These are phyloP conservation scores for Cynaeus angustus DNA, from an alignment of 2,888 invertebrate species.

Conservation along the genomic window DNA sequence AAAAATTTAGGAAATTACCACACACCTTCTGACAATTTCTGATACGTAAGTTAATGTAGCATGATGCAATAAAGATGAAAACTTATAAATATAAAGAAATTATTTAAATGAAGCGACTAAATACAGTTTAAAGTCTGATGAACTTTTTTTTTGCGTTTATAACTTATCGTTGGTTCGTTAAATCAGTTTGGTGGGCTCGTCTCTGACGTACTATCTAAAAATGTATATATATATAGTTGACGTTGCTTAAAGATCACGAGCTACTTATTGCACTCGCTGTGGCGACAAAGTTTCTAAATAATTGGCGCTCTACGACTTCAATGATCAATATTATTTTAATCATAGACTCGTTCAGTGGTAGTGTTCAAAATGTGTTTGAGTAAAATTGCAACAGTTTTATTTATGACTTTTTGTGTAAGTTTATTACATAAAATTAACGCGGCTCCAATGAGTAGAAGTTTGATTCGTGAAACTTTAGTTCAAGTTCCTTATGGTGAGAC, in stretches of 20 bases:
- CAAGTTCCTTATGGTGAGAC: constrained; percentile 75
- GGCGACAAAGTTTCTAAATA: constrained; percentile 20
- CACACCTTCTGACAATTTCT: too few relatives aligned
- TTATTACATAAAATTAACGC: constrained; percentile 22
- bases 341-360: background rate
- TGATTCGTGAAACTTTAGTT: background rate
- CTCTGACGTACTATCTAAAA: constrained; percentile 37
- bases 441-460: background rate
- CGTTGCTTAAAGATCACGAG: constrained; percentile 38
- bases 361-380: too few relatives aligned
- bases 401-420: constrained; percentile 11
- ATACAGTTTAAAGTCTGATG: too few relatives aligned
- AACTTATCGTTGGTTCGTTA: too few relatives aligned
- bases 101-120: too few relatives aligned
- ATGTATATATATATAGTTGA: constrained; percentile 38
- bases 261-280: background rate
- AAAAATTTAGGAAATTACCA: too few relatives aligned
- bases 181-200: too few relatives aligned
- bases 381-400: constrained; percentile 5
- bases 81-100: too few relatives aligned
- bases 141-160: too few relatives aligned
- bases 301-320: constrained; percentile 22
- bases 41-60: too few relatives aligned
- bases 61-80: too few relatives aligned
- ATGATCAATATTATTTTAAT: background rate